Evolutionary conservation across 2,113 vertebrate genomes (phyloP), one percentile per base, ranked within the genome.

Genomic region (Fukomys damarensis): DNA sequence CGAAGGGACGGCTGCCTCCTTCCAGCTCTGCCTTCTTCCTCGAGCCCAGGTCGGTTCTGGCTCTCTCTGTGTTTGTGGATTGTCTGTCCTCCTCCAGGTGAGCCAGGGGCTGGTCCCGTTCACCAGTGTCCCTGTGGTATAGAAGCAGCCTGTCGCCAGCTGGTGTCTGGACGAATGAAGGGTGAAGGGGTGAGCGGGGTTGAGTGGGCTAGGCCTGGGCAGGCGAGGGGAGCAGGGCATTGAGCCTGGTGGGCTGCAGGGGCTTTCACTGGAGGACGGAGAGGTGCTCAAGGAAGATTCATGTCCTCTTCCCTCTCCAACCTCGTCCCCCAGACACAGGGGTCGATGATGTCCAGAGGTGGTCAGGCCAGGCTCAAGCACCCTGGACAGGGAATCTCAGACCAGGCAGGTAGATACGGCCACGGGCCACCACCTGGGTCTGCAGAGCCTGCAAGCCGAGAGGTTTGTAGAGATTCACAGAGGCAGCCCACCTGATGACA

Each of bases 331-430:
- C 38, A 8, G 43, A 49, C 76, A 17, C 54, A 12, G 9, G 80
- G 61, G 46, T 61, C 3, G 3, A 4, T 0, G 0, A 70, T 0
- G 6, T 38, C 9, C 43, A 1, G 65, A 59, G 63, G 41, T 74
- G 14, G 17, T 38, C 63, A n/a, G 80, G 59, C 28, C 81, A 61
- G 82, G 93, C 43, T 84, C 43, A 13, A 66, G 52, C 3, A 35
- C 82, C 11, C 0, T 4, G 76, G 35, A 16, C 38, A 61, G 41
- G 41, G 86, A 4, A 2, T 26, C 43, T 46, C 0, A 41, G 83
- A 41, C 2, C 41, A 66, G 12, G 3, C 2, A 17, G 7, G 9
- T 5, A 32, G n/a, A 43, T 3, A n/a, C 14, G 30, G 59, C 38
- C 26, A 0, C 2, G 41, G 28, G 35, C 35, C 61, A 4, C 43